A percentile compares a stretch with the other conserved stretches of the same genome.
Conservation (phyloP, 2,888 invertebrate genomes). For the Drosophila longiperda region DNA sequence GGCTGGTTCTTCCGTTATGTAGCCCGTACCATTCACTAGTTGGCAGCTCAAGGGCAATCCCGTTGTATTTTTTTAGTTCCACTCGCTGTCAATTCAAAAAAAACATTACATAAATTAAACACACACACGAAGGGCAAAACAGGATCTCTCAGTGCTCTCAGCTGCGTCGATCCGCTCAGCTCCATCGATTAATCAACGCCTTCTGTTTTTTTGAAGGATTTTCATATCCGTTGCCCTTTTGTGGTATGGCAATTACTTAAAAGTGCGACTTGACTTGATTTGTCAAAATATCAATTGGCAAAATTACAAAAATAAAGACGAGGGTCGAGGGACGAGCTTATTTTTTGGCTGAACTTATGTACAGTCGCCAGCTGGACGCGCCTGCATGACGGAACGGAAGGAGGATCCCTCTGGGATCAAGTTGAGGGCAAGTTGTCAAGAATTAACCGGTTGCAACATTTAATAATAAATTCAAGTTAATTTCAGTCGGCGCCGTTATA, state of each 20-base stretch:
- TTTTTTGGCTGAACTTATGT: slow-evolving; percentile 65
- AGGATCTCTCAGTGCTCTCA: background rate
- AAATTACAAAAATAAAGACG: slow-evolving; percentile 8
- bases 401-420: slow-evolving; percentile 4
- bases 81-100: slow-evolving; percentile 31
- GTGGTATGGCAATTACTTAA: slow-evolving; percentile 32
- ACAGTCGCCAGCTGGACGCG: slow-evolving; percentile 77
- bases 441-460: slow-evolving; percentile 62
- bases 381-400: slow-evolving; percentile 33
- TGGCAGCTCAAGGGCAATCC: slow-evolving; percentile 40
- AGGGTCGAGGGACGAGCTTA: too few species aligned
- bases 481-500: slow-evolving; percentile 76
- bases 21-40: slow-evolving; percentile 50
- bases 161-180: background rate
- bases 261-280: slow-evolving; percentile 40
- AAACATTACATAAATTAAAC: slow-evolving; percentile 48
- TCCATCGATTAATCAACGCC: slow-evolving; percentile 17
- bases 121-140: slow-evolving; percentile 35
- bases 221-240: background rate
- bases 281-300: slow-evolving; percentile 58
- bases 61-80: slow-evolving; percentile 54
- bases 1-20: slow-evolving; percentile 54
- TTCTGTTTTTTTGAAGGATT: background rate
- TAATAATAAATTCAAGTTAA: slow-evolving; percentile 73
- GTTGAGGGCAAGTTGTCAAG: slow-evolving; percentile 29